Evolutionary conservation across 2,113 vertebrate species (phyloP).

Genomic region (Calcarius ornatus): DNA sequence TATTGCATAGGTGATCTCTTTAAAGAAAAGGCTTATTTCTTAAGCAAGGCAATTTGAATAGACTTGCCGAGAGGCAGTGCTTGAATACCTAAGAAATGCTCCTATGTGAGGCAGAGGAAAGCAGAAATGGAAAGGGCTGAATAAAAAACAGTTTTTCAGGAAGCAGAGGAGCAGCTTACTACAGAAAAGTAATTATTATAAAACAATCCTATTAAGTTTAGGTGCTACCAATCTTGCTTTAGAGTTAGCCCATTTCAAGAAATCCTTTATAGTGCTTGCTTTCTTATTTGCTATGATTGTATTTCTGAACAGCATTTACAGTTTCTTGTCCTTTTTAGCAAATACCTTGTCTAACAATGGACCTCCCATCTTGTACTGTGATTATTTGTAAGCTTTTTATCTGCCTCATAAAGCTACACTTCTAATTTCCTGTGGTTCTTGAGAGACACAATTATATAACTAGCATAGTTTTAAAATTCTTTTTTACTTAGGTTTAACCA

Average conservation of each 20-base stretch:
- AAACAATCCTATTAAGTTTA: background rate
- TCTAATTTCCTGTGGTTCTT: slow-evolving; percentile 16
- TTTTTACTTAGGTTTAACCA: background rate
- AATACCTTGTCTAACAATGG: background rate
- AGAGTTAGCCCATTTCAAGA: background rate
- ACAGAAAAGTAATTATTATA: background rate
- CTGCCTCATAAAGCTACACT: background rate
- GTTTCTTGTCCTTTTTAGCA: background rate
- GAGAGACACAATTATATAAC: background rate
- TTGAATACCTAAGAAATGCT: background rate
- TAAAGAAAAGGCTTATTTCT: background rate
- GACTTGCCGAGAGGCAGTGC: background rate
- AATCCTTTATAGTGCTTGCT: background rate
- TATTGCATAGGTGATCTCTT: background rate
- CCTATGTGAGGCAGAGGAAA: background rate
- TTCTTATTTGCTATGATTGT: background rate
- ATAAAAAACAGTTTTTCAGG: background rate
- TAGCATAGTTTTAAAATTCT: background rate
- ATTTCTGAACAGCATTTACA: background rate
- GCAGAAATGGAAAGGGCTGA: background rate
- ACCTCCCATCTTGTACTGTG: background rate
- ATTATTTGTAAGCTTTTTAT: slow-evolving; percentile 9
- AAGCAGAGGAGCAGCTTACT: background rate
- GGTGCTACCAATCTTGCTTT: background rate
- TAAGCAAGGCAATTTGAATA: background rate